phyloP scores from a whole-genome alignment of 2,113 vertebrate genomes.

The Athene cunicularia region DNA sequence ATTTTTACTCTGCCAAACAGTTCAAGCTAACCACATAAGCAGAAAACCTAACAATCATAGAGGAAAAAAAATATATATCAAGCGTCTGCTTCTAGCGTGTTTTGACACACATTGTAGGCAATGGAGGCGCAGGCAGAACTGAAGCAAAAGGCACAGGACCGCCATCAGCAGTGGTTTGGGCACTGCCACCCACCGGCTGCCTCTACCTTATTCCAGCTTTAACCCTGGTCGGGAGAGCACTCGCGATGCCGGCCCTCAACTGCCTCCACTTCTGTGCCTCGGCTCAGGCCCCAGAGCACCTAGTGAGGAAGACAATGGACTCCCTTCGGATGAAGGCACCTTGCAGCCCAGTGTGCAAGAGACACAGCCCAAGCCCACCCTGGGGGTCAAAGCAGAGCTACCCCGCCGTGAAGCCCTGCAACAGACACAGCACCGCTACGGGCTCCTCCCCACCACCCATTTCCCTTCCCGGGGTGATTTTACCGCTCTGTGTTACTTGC shows the following conservation, averaged over 20 bases:
- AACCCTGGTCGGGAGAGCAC: not conserved
- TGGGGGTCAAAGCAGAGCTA: not conserved
- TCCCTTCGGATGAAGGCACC: too few relatives aligned
- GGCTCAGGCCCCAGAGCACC: not conserved
- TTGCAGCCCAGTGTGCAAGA: accelerated
- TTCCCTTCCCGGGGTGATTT: not conserved
- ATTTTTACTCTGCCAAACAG: not conserved
- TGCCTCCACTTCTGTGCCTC: accelerated
- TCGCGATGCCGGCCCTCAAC: accelerated
- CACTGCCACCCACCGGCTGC: accelerated
- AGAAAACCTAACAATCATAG: accelerated
- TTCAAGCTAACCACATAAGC: too few relatives aligned
- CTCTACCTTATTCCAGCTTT: accelerated
- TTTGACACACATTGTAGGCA: accelerated
- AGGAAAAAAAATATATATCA: accelerated
- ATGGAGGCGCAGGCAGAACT: accelerated
- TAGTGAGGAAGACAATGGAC: accelerated
- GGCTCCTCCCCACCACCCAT: accelerated
- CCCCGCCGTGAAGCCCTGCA: not conserved
- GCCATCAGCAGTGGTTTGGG: not conserved
- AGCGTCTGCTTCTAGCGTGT: accelerated
- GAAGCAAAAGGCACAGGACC: not conserved
- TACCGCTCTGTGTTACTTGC: accelerated
- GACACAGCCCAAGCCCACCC: not conserved
- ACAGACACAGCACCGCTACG: accelerated